These are phyloP conservation scores for Callipepla squamata DNA, from an alignment of 2,113 vertebrate species.

Conservation along the genomic window DNA sequence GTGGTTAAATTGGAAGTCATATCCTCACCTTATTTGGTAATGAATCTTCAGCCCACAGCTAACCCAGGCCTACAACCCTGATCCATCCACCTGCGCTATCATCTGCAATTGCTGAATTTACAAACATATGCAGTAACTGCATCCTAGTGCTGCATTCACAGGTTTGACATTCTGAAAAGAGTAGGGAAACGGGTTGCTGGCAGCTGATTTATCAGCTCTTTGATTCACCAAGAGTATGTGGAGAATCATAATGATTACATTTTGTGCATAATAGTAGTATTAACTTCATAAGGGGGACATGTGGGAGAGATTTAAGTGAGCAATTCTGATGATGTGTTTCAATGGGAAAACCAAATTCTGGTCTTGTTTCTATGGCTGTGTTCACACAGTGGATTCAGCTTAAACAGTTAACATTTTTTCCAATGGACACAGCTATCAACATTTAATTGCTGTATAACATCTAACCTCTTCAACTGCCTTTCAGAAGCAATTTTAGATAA, in stretches of 20 bases:
- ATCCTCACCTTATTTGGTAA: slow-evolving; percentile 42
- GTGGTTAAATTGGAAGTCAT: slow-evolving; percentile 8
- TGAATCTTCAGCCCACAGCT: slow-evolving; percentile 3
- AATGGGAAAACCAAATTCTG: background rate
- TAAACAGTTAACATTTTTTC: background rate
- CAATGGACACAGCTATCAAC: background rate
- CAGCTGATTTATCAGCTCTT: background rate
- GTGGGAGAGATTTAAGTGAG: background rate
- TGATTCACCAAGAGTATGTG: background rate
- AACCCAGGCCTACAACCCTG: background rate
- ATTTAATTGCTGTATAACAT: background rate
- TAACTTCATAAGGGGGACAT: background rate
- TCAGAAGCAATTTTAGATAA: background rate
- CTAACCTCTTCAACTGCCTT: background rate
- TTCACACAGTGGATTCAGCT: background rate
- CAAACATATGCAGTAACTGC: slow-evolving; percentile 26
- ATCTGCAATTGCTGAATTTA: slow-evolving; percentile 31
- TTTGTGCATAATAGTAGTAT: background rate
- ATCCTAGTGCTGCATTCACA: background rate
- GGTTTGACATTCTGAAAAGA: background rate
- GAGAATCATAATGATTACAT: background rate
- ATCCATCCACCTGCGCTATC: slow-evolving; percentile 2
- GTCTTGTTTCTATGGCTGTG: background rate
- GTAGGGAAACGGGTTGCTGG: background rate
- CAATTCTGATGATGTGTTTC: background rate